phyloP scores from a whole-genome alignment of 2,113 vertebrate genomes.

The Laticauda colubrina region DNA sequence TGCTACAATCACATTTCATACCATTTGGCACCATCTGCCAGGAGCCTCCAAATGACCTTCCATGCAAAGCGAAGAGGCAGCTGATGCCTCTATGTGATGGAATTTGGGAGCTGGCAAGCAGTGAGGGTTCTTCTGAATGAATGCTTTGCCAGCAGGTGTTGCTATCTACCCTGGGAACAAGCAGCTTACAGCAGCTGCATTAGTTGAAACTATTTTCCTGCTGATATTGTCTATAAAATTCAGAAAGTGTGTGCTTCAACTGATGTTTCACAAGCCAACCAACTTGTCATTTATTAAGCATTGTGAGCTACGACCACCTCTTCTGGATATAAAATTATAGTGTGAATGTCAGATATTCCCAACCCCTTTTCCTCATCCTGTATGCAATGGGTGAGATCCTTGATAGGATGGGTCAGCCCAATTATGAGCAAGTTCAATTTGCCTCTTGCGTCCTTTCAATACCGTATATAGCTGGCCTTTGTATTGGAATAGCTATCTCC shows the following conservation, averaged over 20 bases:
- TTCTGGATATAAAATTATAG: background rate
- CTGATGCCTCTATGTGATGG: background rate
- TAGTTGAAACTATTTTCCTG: background rate
- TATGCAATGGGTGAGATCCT: background rate
- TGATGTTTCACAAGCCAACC: background rate
- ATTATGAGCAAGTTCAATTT: background rate
- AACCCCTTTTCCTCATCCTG: background rate
- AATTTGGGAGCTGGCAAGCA: background rate
- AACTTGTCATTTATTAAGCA: background rate
- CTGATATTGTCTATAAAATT: background rate
- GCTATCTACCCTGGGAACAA: background rate
- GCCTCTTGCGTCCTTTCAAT: background rate
- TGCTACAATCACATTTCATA: background rate
- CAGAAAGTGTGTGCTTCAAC: background rate
- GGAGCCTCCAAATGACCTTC: background rate
- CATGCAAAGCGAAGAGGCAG: background rate
- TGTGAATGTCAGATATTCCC: background rate
- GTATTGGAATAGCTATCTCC: background rate
- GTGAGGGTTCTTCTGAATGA: background rate
- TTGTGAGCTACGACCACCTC: background rate
- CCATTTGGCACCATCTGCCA: background rate
- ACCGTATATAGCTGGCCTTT: background rate
- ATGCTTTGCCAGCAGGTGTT: background rate
- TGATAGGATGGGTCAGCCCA: background rate
- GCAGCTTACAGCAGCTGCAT: background rate